These are phyloP conservation scores for Tamias sibiricus DNA, from an alignment of 2,113 vertebrate species.

Conservation along the genomic window DNA sequence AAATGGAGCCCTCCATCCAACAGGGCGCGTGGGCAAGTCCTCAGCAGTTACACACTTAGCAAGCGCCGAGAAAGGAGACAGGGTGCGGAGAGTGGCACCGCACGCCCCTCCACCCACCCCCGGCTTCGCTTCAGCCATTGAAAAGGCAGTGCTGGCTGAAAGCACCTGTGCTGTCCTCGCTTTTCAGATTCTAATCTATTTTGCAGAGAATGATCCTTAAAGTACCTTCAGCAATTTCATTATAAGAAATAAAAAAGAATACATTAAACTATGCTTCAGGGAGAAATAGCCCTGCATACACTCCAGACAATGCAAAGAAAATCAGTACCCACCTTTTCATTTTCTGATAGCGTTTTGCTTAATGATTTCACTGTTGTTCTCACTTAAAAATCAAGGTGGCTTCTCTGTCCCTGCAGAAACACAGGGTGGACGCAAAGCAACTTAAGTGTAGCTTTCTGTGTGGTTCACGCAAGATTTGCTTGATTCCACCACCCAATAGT, in stretches of 20 bases:
- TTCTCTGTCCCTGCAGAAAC: background rate
- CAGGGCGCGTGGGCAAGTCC: accelerated
- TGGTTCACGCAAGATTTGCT: background rate
- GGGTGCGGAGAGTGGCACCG: accelerated
- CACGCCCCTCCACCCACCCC: background rate
- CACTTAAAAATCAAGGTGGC: background rate
- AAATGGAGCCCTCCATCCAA: background rate
- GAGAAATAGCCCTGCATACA: background rate
- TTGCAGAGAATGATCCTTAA: constrained; percentile 10
- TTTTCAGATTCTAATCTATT: constrained; percentile 47
- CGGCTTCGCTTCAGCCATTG: background rate
- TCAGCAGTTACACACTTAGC: background rate
- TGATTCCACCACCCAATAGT: background rate
- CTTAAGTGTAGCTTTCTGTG: background rate
- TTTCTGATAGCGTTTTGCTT: background rate
- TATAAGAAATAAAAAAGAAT: background rate
- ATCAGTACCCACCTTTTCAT: background rate
- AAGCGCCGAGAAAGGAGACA: background rate
- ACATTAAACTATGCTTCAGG: background rate
- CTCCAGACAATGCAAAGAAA: background rate
- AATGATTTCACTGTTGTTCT: background rate
- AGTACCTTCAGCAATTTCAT: background rate
- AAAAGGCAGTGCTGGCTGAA: background rate
- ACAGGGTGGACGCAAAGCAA: background rate
- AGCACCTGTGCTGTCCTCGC: background rate